These are phyloP conservation scores for Ameiurus melas DNA, from an alignment of 2,113 vertebrate species.

Conservation along the genomic window DNA sequence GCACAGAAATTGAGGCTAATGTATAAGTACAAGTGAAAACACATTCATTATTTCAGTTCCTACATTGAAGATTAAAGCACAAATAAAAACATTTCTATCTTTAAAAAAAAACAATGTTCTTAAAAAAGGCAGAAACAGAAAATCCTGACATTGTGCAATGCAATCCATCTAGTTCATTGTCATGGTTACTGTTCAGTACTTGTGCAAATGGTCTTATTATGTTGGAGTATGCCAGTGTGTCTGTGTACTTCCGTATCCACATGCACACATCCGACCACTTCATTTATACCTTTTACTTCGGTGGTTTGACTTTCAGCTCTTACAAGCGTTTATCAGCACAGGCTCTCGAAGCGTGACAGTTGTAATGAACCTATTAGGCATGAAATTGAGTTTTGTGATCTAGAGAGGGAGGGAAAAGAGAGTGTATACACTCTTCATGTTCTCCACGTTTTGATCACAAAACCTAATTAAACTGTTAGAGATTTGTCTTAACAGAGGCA, in stretches of 20 bases:
- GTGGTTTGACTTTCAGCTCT: slow-evolving; percentile 62
- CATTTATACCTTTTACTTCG: slow-evolving; percentile 61
- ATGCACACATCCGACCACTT: slow-evolving; percentile 39
- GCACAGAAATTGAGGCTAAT: slow-evolving; percentile 15
- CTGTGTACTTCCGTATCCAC: slow-evolving; percentile 3
- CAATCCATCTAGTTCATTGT: slow-evolving; percentile 40
- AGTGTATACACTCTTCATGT: slow-evolving; percentile 53
- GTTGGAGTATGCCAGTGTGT: slow-evolving; percentile 9
- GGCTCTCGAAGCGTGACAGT: slow-evolving; percentile 64
- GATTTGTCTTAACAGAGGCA: slow-evolving; percentile 31
- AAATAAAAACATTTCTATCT: background rate
- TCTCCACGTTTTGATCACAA: slow-evolving; percentile 64
- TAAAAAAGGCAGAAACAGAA: slow-evolving; percentile 26
- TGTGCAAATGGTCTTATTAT: slow-evolving; percentile 24
- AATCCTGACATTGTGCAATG: slow-evolving; percentile 26
- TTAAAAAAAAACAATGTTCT: background rate
- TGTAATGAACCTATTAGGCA: slow-evolving; percentile 75
- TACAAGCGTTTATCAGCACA: slow-evolving; percentile 67
- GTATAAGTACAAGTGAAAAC: slow-evolving; percentile 4
- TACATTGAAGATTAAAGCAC: background rate
- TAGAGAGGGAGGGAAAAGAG: slow-evolving; percentile 58
- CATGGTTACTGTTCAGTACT: slow-evolving; percentile 43
- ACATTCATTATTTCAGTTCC: background rate
- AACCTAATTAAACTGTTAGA: slow-evolving; percentile 60
- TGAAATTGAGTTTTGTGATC: slow-evolving; percentile 77